Conservation (phyloP, 2,113 vertebrate genomes). For the Toxotes jaculatrix region DNA sequence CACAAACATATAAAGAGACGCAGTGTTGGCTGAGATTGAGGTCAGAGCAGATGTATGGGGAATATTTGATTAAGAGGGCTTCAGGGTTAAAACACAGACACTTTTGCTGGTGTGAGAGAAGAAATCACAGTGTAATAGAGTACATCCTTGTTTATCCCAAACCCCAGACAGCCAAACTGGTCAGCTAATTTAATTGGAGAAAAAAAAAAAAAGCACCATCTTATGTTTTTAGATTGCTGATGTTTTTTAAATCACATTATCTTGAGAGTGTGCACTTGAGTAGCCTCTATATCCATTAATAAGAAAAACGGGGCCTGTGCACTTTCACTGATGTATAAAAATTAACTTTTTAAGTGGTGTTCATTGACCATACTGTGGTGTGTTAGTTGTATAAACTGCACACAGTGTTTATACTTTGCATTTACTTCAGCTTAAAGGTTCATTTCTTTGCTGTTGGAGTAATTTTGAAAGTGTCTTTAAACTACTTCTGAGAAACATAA, state of each 20-base stretch:
- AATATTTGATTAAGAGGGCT: constrained; percentile 55
- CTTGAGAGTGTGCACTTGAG: constrained; percentile 47
- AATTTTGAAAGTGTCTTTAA: not conserved
- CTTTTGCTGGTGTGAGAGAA: constrained; percentile 19
- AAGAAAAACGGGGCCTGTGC: not conserved
- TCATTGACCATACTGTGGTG: constrained; percentile 17
- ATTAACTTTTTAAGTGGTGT: constrained; percentile 44
- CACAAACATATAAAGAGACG: not conserved
- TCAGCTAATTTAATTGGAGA: constrained; percentile 42
- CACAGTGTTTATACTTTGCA: constrained; percentile 36
- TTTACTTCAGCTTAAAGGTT: not conserved
- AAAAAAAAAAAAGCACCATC: not conserved
- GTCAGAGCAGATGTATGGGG: constrained; percentile 50
- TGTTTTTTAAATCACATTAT: constrained; percentile 64
- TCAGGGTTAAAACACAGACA: constrained; percentile 53
- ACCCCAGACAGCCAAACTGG: constrained; percentile 25
- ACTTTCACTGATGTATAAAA: constrained; percentile 41
- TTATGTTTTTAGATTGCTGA: constrained; percentile 33
- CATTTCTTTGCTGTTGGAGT: not conserved
- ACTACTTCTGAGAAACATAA: constrained; percentile 5
- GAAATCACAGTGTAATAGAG: constrained; percentile 36
- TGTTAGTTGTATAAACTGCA: constrained; percentile 16
- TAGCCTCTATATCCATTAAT: constrained; percentile 49
- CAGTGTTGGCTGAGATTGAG: constrained; percentile 31
- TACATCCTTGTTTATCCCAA: constrained; percentile 47